These are phyloP conservation scores for Solen grandis DNA, from an alignment of 1,140 invertebrate genomes.

Conservation along the genomic window DNA sequence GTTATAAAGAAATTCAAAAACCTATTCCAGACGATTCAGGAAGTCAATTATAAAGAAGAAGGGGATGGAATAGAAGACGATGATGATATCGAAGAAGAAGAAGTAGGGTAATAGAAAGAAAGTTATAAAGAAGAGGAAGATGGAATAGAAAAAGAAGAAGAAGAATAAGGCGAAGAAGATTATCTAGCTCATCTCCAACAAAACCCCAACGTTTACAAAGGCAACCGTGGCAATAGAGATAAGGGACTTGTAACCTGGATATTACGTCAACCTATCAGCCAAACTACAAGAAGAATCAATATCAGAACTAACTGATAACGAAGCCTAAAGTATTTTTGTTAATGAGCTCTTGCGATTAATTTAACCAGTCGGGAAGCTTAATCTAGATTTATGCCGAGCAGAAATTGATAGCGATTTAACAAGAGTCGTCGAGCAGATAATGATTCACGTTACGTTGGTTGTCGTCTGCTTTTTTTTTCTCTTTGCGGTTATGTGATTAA, in stretches of 20 bases:
- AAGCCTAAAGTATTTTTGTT: not conserved
- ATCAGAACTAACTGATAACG: not conserved
- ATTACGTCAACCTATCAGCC: not conserved
- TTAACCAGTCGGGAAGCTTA: too few relatives aligned
- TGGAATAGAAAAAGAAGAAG: not conserved
- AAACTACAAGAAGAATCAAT: not conserved
- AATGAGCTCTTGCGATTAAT: not conserved
- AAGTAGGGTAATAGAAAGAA: not conserved
- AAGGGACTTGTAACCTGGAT: not conserved
- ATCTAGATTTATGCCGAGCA: too few relatives aligned
- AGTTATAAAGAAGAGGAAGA: not conserved
- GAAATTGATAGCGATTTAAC: too few relatives aligned
- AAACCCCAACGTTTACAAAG: too few relatives aligned
- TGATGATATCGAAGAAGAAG: constrained; percentile 33
- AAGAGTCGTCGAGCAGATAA: too few relatives aligned
- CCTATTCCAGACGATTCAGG: too few relatives aligned
- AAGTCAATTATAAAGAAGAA: constrained; percentile 10
- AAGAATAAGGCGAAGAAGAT: not conserved
- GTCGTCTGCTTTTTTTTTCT: too few relatives aligned
- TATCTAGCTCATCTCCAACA: too few relatives aligned
- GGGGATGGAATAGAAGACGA: constrained; percentile 2
- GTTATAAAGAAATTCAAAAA: too few relatives aligned
- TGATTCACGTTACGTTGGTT: too few relatives aligned
- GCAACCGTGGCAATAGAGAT: not conserved
- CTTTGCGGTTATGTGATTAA: too few relatives aligned